A percentile compares a stretch with the other conserved stretches of the same genome.
phyloP scores from a whole-genome alignment of 2,797 vertebrate species.

The Hydrophis major region DNA sequence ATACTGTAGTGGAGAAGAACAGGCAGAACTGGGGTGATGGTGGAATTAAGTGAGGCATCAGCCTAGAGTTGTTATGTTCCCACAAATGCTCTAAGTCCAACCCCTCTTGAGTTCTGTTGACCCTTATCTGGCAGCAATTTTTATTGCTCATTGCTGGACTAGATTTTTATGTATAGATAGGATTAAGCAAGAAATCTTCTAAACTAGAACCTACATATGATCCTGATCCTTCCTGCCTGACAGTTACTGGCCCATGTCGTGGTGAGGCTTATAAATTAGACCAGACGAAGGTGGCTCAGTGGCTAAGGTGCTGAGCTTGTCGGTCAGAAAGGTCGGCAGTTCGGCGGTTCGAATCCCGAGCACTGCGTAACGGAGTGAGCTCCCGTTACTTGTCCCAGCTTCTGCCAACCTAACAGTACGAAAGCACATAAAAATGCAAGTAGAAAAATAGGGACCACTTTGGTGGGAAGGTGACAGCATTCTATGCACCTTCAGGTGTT shows the following conservation, averaged over 20 bases:
- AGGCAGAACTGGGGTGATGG: not conserved
- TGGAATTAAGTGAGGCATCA: not conserved
- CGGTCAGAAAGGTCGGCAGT: no score
- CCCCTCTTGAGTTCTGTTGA: not conserved
- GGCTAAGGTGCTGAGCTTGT: no score
- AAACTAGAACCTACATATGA: not conserved
- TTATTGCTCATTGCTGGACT: not conserved
- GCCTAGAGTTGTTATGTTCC: not conserved
- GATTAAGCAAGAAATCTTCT: not conserved
- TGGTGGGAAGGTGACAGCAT: no score
- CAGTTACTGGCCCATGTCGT: not conserved
- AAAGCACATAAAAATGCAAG: no score
- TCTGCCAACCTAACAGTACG: no score
- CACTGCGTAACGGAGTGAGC: no score
- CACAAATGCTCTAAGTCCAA: not conserved
- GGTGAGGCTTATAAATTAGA: not conserved
- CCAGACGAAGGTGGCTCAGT: not conserved
- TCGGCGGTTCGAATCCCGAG: no score
- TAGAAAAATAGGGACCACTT: no score
- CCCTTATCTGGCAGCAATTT: not conserved
- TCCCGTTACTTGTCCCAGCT: no score
- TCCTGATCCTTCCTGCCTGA: no score
- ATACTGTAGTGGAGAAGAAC: not conserved
- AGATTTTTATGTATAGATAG: not conserved
- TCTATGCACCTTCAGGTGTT: no score